A percentile compares a stretch with the other conserved stretches of the same genome.
Conservation (phyloP, 2,888 invertebrate genomes). For the Acrobasis consociella region DNA sequence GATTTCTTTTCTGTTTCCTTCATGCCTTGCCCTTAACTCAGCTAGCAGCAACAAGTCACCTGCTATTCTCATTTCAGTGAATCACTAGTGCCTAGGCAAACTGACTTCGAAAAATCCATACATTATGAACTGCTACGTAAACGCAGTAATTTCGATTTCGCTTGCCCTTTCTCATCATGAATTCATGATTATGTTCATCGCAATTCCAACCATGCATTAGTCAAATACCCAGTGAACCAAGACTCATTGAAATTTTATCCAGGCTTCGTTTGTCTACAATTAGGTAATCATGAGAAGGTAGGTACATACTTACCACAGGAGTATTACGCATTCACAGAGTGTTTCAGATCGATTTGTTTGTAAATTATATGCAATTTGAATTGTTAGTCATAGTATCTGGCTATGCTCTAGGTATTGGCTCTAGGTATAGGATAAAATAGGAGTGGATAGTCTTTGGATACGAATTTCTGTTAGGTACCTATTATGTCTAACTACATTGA, state of each 20-base stretch:
- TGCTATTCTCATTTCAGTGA: no score
- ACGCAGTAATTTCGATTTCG: neutral
- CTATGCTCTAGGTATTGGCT: neutral
- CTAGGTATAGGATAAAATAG: no score
- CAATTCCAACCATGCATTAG: constrained; percentile 10
- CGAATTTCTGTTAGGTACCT: no score
- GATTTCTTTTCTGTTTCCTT: no score
- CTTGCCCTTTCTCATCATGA: constrained; percentile 1
- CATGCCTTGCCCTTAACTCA: no score
- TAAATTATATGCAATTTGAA: constrained; percentile 53
- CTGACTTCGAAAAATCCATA: neutral
- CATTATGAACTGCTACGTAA: neutral
- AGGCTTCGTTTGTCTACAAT: constrained; percentile 35
- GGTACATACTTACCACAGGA: constrained; percentile 24
- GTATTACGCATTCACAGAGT: constrained; percentile 48
- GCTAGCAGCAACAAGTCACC: no score
- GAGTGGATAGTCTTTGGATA: no score
- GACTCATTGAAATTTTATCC: constrained; percentile 47
- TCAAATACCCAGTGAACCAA: constrained; percentile 27
- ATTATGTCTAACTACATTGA: no score
- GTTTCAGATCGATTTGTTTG: constrained; percentile 54
- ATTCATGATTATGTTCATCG: constrained; percentile 1
- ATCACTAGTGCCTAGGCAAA: neutral
- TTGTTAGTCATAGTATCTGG: constrained; percentile 24
- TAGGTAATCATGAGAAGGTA: constrained; percentile 40